Evolutionary conservation across 92 coral and sea anemone species (phyloP), one percentile per base, ranked within the genome.

Genomic region (Nematostella vectensis): DNA sequence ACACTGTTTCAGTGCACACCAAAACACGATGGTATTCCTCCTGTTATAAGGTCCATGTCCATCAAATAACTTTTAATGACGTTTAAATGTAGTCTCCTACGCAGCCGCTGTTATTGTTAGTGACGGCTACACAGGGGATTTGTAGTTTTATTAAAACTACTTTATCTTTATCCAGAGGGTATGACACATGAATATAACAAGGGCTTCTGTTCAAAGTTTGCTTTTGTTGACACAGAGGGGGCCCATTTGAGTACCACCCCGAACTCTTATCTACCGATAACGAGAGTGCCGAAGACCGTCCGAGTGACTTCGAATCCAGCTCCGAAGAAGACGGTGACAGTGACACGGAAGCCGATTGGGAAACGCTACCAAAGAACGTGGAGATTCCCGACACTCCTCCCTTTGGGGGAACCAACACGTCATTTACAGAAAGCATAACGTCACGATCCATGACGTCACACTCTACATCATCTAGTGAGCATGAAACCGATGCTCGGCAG

Each of bases 341-440:
- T 57, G 95, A 85, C 60, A 73, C 83, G 29, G 95, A 85, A 45
- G 65, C 84, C 50, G 95, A 85, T 52, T 85, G 95, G 95, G 95
- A 85, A 76, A 85, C 81, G 9, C 67, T 85, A 51, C 88, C 95
- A 25, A 51, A 78, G 39, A 59, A 52, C 47, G 48, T 69, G 26
- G 80, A 80, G 21, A 61, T 77, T 42, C 74, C 88, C 31, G 81
- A 65, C 10, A 43, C 59, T 3, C 37, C 56, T 2, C 50, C 69
- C 12, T 61, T 10, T 11, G 20, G 29, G 25, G 47, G 25, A 0
- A 29, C 4, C 6, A 15, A 60, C 6, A 29, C 61, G 29, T 4
- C 12, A 6, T 6, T 33, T 6, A 20, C 44, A 1, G 77, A 56
- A 38, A 68, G 82, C 29, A 43, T 55, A 44, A 30, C 72, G 49